Percentiles rank a stretch among this genome's conserved stretches.
Conservation (phyloP, 2,113 vertebrate species). For the Calyptomena viridis region DNA sequence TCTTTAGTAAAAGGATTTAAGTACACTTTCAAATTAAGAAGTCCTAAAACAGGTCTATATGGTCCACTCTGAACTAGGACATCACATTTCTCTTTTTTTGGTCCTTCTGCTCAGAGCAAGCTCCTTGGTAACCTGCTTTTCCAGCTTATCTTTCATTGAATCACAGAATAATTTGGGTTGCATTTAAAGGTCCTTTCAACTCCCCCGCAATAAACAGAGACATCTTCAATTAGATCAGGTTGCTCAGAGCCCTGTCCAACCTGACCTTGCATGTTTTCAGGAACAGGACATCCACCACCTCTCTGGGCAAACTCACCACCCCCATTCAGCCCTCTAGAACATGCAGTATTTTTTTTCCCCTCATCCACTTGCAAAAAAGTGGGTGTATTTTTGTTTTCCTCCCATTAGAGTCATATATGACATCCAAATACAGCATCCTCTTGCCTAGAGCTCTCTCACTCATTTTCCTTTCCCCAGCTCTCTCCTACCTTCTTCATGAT, state of each 20-base stretch:
- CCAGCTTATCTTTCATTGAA: not conserved
- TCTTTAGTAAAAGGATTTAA: not conserved
- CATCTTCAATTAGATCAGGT: not conserved
- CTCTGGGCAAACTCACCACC: not conserved
- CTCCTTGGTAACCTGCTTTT: not conserved
- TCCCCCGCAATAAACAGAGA: not conserved
- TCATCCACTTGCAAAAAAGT: not conserved
- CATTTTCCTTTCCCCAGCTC: not conserved
- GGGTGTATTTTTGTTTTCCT: not conserved
- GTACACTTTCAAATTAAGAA: not conserved
- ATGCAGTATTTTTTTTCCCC: not conserved
- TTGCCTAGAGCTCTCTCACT: not conserved
- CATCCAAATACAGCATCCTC: not conserved
- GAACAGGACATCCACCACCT: not conserved
- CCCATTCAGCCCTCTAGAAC: not conserved
- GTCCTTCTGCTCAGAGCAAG: not conserved
- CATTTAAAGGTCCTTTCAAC: not conserved
- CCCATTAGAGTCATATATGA: no score
- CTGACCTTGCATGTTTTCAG: not conserved
- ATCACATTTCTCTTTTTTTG: not conserved
- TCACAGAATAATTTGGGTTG: not conserved
- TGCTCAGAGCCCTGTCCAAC: not conserved
- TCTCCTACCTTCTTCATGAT: not conserved
- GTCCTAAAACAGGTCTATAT: not conserved
- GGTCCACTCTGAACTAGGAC: not conserved